Evolutionary conservation across 2,113 vertebrate species (phyloP), one percentile per base, ranked within the genome.

Genomic region (Dendropsophus ebraccatus): DNA sequence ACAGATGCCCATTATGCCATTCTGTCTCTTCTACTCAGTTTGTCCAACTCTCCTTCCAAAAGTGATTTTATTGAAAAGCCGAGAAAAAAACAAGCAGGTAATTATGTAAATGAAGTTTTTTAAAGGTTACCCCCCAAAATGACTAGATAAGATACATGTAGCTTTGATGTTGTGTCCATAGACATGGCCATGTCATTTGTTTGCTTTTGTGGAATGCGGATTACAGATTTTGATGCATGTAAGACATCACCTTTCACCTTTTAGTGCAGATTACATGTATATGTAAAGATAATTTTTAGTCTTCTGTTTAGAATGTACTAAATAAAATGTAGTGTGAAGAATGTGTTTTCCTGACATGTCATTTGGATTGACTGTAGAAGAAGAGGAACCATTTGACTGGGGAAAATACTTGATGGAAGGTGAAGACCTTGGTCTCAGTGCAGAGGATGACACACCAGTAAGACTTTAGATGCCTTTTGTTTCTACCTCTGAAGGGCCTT

Each of bases 11-110:
- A 99, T 91, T 97, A 96, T 92, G 93, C 96, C 60, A 85, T 98
- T 37, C 90, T 99, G 41, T 96, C 96, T 3, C 94, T 99, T 87
- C 93, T 99, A 67, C 94, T 99, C 12, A 92, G 94, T 87, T 91
- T 99, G 32, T 99, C 98, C n/a, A 95, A 95, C 83, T 98, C 97
- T 28, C 97, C 97, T 65, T 97, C 95, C 81, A 99, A 98, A 89
- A 94, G 94, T 58, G 91, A 90, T 87, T 99, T 96, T 88, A 95
- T 94, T 70, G 97, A 99, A 91, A 96, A 94, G 87, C 94, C 95
- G 90, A 94, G 96, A 90, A 58, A 89, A 7, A 94, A 94, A 90
- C 93, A 93, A 94, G 89, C 90, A 60, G 95, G 95, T 95, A n/a
- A n/a, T n/a, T n/a, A n/a, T n/a, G n/a, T n/a, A n/a, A n/a, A n/a